Evolutionary conservation across 2,797 vertebrate genomes (phyloP), one percentile per base, ranked within the genome.

Genomic region (Tympanoctomys barrerae): DNA sequence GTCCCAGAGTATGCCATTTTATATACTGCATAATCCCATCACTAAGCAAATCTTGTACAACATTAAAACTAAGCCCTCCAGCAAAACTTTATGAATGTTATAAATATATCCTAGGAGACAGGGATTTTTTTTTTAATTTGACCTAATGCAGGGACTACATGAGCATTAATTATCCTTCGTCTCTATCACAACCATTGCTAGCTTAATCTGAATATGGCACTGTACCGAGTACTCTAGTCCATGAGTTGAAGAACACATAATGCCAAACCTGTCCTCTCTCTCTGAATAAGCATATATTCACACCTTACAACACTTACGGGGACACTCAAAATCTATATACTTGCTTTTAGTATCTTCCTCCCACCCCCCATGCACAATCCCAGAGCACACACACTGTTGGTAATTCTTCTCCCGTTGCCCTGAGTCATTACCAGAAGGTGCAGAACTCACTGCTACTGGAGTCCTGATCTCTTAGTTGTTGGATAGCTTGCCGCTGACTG

Each of bases 361-460:
- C 97, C 96, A 95, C 87, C 95, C 95, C 94, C 91, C 97, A 96
- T 85, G 92, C 96, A 96, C 75, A 93, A 73, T 95, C 96, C 97
- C 97, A 96, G 94, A 95, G 90, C 97, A 89, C 90, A 96, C 96
- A 96, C 91, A 87, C 46, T 85, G 42, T 94, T 96, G 62, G 75
- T 75, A 89, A 96, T 97, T 94, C 97, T 97, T 97, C 95, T 90
- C 94, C 97, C 96, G 95, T 98, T 97, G 97, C 97, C 97, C 96
- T 98, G 97, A 97, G 96, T 96, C 90, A 70, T 98, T 98, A 97
- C n/a, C 96, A 96, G 97, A 97, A 98, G 97, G 97, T 97, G 97
- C 94, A 97, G 98, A 98, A 99, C 99, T 99, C 98, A 99, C 99
- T 99, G 98, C 98, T 98, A 98, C 98, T 98, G 98, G 98, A 98